Conservation (phyloP, 2,888 invertebrate genomes). For the Xiphydria camelus region DNA sequence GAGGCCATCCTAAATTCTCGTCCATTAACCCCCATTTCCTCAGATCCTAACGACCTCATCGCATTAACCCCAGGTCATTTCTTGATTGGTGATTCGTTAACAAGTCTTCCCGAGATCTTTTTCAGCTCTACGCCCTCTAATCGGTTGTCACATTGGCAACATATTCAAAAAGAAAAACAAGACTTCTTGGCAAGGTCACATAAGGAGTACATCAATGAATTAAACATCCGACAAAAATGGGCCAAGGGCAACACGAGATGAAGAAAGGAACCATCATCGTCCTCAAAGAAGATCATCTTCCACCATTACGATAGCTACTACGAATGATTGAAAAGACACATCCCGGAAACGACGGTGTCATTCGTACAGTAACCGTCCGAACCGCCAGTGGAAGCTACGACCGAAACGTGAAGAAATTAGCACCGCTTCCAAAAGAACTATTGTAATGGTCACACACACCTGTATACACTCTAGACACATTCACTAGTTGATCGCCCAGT, state of each 20-base stretch:
- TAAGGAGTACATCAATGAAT: conserved; percentile 4
- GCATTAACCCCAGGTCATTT: conserved; percentile 6
- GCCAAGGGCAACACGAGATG: not conserved
- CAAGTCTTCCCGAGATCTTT: conserved; percentile 1
- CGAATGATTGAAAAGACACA: not conserved
- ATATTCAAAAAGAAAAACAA: conserved; percentile 1
- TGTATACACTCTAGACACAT: too few relatives aligned
- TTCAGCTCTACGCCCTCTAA: conserved; percentile 5
- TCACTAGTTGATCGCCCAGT: too few relatives aligned
- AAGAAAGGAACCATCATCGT: not conserved
- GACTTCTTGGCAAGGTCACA: conserved; percentile 5
- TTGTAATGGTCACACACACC: too few relatives aligned
- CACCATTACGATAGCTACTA: not conserved
- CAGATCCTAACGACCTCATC: not conserved
- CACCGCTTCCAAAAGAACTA: too few relatives aligned
- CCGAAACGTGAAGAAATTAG: too few relatives aligned
- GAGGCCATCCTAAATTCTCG: conserved; percentile 5
- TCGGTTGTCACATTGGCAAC: conserved; percentile 6
- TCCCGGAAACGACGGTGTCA: not conserved
- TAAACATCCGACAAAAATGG: conserved; percentile 18
- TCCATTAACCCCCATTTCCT: conserved; percentile 1
- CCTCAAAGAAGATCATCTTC: conserved; percentile 1
- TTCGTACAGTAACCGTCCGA: conserved; percentile 21
- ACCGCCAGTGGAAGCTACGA: conserved; percentile 17
- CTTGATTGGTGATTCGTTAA: conserved; percentile 4